A percentile compares a stretch with the other conserved stretches of the same genome.
Conservation (phyloP, 2,797 vertebrate genomes). For the Bradypodion ventrale region DNA sequence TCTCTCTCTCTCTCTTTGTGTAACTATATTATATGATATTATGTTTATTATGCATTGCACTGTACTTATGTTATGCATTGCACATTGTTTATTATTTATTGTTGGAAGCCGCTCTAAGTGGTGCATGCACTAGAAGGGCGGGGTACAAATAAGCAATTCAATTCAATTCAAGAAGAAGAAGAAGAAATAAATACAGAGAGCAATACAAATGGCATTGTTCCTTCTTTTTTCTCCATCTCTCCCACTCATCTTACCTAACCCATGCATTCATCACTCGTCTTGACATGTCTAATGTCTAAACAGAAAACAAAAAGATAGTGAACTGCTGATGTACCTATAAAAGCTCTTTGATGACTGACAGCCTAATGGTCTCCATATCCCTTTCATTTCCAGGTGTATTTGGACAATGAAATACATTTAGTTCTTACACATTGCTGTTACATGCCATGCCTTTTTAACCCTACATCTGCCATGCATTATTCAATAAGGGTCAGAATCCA, state of each 20-base stretch:
- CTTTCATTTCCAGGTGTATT: constrained; percentile 59
- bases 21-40: too few species aligned
- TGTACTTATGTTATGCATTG: too few species aligned
- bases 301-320: constrained; percentile 59
- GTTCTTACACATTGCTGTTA: neutral
- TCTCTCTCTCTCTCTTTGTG: too few species aligned
- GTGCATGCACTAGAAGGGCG: too few species aligned
- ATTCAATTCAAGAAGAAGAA: too few species aligned
- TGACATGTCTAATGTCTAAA: constrained; percentile 60
- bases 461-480: neutral
- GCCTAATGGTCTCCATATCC: constrained; percentile 68
- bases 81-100: too few species aligned
- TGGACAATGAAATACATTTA: constrained; percentile 57
- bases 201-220: neutral
- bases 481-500: too few species aligned
- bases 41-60: too few species aligned
- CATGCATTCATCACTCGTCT: constrained; percentile 56
- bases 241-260: constrained; percentile 50
- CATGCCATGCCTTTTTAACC: too few species aligned
- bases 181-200: too few species aligned
- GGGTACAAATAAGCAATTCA: too few species aligned
- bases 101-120: too few species aligned
- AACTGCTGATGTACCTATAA: constrained; percentile 61
- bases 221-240: neutral
- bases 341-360: constrained; percentile 64